Conservation (phyloP, 2,113 vertebrate genomes). For the Carassius gibelio region DNA sequence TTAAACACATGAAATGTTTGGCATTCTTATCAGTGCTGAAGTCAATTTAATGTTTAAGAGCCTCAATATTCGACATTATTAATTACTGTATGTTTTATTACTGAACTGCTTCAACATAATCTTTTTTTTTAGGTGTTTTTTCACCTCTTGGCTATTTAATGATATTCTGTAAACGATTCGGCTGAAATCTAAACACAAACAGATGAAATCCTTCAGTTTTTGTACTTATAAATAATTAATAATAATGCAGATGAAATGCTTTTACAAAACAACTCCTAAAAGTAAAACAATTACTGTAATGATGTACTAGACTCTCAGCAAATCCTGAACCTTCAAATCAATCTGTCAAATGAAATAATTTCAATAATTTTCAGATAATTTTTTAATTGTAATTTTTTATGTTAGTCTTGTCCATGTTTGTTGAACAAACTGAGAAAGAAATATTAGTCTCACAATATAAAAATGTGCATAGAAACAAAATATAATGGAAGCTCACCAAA, state of each 20-base stretch:
- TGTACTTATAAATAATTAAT: neutral
- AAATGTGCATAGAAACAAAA: neutral
- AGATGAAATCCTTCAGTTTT: neutral
- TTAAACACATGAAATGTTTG: neutral
- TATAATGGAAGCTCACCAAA: neutral
- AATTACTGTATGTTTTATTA: neutral
- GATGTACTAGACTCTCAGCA: neutral
- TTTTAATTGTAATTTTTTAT: neutral
- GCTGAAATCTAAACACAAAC: neutral
- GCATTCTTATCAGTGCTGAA: neutral
- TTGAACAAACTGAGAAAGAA: neutral
- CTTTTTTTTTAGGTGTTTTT: no score
- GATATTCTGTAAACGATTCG: neutral
- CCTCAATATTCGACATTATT: neutral
- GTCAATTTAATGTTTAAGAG: neutral
- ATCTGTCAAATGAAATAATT: neutral
- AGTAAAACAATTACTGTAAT: neutral
- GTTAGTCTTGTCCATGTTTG: neutral
- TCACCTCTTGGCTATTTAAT: neutral
- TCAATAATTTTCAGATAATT: neutral
- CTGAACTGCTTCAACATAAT: neutral
- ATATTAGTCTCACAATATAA: neutral
- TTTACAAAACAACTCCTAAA: neutral
- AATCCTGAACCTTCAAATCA: neutral
- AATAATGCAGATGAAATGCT: neutral